Conservation (phyloP, 1,140 invertebrate genomes). For the Medauroidea extradentata region DNA sequence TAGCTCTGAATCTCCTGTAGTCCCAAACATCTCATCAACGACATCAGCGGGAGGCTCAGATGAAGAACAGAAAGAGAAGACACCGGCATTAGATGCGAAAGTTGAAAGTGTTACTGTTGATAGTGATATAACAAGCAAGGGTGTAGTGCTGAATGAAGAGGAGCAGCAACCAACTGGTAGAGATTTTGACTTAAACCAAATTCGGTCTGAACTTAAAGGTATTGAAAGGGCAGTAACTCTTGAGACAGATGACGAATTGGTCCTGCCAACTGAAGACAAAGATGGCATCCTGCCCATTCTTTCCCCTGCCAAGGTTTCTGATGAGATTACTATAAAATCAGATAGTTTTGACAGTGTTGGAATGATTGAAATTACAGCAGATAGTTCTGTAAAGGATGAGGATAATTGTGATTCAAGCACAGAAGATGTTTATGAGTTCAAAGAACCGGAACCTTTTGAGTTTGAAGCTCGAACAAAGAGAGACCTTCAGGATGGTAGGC, state of each 20-base stretch:
- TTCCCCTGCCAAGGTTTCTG: too few species aligned
- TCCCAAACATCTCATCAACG: neutral
- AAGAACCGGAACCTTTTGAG: constrained; percentile 82
- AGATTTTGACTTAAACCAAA: constrained; percentile 78
- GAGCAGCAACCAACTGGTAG: constrained; percentile 53
- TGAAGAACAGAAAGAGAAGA: constrained; percentile 19
- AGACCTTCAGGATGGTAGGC: neutral
- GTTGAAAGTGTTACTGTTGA: constrained; percentile 15
- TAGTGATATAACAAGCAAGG: constrained; percentile 22
- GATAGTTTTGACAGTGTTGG: too few species aligned
- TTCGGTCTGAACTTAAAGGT: constrained; percentile 76
- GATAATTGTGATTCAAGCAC: neutral
- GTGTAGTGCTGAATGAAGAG: constrained; percentile 29
- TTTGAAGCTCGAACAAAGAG: constrained; percentile 59
- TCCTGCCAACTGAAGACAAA: neutral
- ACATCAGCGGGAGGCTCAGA: neutral
- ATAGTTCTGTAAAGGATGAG: too few species aligned
- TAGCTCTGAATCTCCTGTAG: too few species aligned
- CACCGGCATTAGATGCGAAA: constrained; percentile 15
- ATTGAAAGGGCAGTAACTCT: constrained; percentile 57
- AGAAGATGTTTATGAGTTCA: constrained; percentile 81
- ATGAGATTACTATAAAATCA: too few species aligned
- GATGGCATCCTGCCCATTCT: neutral
- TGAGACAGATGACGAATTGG: constrained; percentile 22
- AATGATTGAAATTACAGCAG: too few species aligned